phyloP scores from a whole-genome alignment of 2,113 vertebrate genomes.

The Cyanocitta stelleri region DNA sequence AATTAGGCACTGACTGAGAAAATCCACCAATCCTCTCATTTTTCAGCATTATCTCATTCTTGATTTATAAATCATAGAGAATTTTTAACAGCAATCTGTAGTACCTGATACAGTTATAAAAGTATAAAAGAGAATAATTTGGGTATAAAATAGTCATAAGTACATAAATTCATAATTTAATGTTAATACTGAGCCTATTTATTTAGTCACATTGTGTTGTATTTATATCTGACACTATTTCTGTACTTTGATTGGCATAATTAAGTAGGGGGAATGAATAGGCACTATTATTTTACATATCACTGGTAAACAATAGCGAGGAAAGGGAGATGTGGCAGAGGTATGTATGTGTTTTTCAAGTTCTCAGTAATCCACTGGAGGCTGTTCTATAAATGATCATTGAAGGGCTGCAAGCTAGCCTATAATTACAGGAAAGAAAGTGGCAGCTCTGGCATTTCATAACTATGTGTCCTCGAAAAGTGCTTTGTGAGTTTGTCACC shows the following conservation, averaged over 20 bases:
- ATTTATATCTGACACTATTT: conserved; percentile 81
- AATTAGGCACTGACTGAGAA: conserved; percentile 95
- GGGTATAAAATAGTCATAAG: conserved; percentile 86
- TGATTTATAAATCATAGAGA: conserved; percentile 95
- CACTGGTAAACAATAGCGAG: conserved; percentile 92
- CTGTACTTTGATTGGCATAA: conserved; percentile 90
- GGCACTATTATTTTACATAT: conserved; percentile 91
- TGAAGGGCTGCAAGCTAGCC: conserved; percentile 99
- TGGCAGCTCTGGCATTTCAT: conserved; percentile 99
- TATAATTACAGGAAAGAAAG: conserved; percentile 99
- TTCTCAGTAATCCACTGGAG: conserved; percentile 97
- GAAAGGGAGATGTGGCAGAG: conserved; percentile 80
- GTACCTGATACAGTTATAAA: conserved; percentile 86
- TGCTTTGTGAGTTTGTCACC: conserved; percentile 99
- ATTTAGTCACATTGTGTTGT: conserved; percentile 81
- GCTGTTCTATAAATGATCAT: conserved; percentile 99
- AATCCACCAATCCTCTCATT: conserved; percentile 85
- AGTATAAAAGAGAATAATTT: conserved; percentile 86
- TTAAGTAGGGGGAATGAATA: conserved; percentile 82
- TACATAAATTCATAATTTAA: conserved; percentile 87
- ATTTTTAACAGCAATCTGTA: conserved; percentile 85
- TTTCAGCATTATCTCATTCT: conserved; percentile 87
- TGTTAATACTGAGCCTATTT: conserved; percentile 82
- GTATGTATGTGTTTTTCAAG: conserved; percentile 87
- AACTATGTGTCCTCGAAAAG: conserved; percentile 97